Evolutionary conservation across 2,888 invertebrate species (phyloP).

Genomic region (Drosophila rellima): DNA sequence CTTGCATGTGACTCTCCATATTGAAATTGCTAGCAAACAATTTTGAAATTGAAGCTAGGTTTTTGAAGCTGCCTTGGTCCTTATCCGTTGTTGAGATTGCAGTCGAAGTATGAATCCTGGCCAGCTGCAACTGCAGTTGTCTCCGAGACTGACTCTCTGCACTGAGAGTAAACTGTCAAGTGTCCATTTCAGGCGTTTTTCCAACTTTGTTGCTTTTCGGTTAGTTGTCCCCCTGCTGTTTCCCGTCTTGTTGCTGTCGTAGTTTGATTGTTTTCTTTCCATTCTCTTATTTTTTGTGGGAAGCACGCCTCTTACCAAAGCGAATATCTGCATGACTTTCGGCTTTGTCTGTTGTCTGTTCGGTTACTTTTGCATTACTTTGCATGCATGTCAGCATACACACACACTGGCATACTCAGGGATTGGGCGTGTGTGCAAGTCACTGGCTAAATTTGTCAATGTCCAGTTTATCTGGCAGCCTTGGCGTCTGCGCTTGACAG

Average conservation of each 20-base stretch:
- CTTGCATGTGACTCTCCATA: slow-evolving; percentile 66
- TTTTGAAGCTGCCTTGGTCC: slow-evolving; percentile 45
- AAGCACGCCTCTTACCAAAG: slow-evolving; percentile 35
- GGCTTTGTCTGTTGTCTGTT: slow-evolving; percentile 55
- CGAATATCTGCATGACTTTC: slow-evolving; percentile 67
- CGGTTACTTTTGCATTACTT: slow-evolving; percentile 57
- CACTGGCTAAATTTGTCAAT: slow-evolving; percentile 73
- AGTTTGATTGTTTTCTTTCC: slow-evolving; percentile 30
- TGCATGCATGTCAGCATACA: slow-evolving; percentile 36
- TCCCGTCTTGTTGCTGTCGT: neutral
- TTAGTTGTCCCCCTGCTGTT: slow-evolving; percentile 47
- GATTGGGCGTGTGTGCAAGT: slow-evolving; percentile 46
- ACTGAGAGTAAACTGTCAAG: slow-evolving; percentile 75
- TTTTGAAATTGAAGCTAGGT: slow-evolving; percentile 81
- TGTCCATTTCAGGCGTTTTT: slow-evolving; percentile 73
- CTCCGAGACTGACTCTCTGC: slow-evolving; percentile 39
- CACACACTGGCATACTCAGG: slow-evolving; percentile 5
- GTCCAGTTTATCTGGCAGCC: slow-evolving; percentile 73
- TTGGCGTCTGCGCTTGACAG: slow-evolving; percentile 67
- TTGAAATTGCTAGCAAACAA: slow-evolving; percentile 82
- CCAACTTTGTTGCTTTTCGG: slow-evolving; percentile 70
- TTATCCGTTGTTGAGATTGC: slow-evolving; percentile 7
- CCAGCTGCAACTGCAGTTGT: slow-evolving; percentile 14
- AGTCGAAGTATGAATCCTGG: slow-evolving; percentile 13
- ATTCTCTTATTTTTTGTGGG: slow-evolving; percentile 12